Evolutionary conservation across 1,140 invertebrate genomes (phyloP), one percentile per base, ranked within the genome.

Genomic region (Telenomus remus): DNA sequence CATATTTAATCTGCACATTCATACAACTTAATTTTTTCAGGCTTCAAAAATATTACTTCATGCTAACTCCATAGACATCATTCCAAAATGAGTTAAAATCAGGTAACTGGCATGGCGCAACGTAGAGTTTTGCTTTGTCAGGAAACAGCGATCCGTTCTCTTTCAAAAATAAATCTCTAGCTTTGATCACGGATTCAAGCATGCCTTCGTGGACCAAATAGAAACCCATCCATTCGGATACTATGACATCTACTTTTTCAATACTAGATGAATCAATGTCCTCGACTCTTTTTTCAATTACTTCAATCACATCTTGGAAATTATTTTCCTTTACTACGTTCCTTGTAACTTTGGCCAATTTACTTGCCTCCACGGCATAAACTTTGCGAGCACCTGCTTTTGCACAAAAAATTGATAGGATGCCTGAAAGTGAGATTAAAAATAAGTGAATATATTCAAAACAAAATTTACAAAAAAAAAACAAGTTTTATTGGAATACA

Each of bases 181-280:
- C 98, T 88, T 92, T 93, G 34, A 99, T 91, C 14, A 97, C 92
- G 85, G 94, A 95, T 83, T 99, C 96, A 34, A 99, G 86, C 98
- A 99, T 99, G 14, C 96, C 97, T 89, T 99, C 98, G 83, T 99
- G 99, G 6, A 99, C 89, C 44, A 99, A 89, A 87, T 98, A 99
- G 89, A 99, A 99, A 4, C 98, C 98, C 98, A 99, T 99, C 98
- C 98, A 99, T 88, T 99, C 98, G 4, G 96, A 98, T 33, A 99
- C 93, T 78, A 99, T 98, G 15, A 99, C 92, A 86, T 99, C 98
- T 13, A 98, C 96, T 89, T 96, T 94, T 57, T 93, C 92, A 34
- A 90, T 78, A 35, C 44, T 82, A n/a, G 91, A 89, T 56, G 96
- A 88, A 63, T 93, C 87, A 7, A 91, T 91, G 80, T 98, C 94